A percentile compares a stretch with the other conserved stretches of the same genome.
These are phyloP conservation scores for Sander lucioperca DNA, from an alignment of 2,113 vertebrate species.

Conservation along the genomic window DNA sequence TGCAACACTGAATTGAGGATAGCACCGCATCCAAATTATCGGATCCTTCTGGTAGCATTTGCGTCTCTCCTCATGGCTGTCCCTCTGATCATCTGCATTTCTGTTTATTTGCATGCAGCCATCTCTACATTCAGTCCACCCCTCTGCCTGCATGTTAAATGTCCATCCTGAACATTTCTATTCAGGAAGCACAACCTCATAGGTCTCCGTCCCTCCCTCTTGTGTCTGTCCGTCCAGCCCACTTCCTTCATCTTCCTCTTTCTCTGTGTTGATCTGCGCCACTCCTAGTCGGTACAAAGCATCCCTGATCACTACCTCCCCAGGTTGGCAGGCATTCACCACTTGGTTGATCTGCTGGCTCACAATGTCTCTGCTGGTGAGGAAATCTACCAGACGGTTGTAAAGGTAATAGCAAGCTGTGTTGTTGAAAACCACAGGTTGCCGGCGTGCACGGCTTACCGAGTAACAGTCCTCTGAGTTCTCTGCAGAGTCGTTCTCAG, in stretches of 20 bases:
- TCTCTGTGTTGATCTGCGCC: conserved; percentile 94
- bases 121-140: conserved; percentile 3
- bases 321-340: conserved; percentile 93
- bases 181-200: conserved; percentile 67
- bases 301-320: conserved; percentile 96
- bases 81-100: neutral
- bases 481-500: conserved; percentile 15
- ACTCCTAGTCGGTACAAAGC: conserved; percentile 94
- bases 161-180: conserved; percentile 6
- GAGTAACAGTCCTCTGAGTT: conserved; percentile 5
- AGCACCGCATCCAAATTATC: neutral
- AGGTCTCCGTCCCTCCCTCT: conserved; percentile 58
- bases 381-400: conserved; percentile 96
- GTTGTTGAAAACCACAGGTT: conserved; percentile 89
- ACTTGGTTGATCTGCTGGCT: conserved; percentile 93
- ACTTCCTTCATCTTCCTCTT: conserved; percentile 77
- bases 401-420: conserved; percentile 97
- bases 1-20: too few relatives aligned
- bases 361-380: conserved; percentile 94
- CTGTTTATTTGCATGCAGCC: neutral
- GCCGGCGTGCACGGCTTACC: conserved; percentile 66
- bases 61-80: neutral
- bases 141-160: neutral
- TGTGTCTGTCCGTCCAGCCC: conserved; percentile 77
- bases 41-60: neutral